Conservation (phyloP, 92 coral and sea anemone species). For the Porites evermanni region DNA sequence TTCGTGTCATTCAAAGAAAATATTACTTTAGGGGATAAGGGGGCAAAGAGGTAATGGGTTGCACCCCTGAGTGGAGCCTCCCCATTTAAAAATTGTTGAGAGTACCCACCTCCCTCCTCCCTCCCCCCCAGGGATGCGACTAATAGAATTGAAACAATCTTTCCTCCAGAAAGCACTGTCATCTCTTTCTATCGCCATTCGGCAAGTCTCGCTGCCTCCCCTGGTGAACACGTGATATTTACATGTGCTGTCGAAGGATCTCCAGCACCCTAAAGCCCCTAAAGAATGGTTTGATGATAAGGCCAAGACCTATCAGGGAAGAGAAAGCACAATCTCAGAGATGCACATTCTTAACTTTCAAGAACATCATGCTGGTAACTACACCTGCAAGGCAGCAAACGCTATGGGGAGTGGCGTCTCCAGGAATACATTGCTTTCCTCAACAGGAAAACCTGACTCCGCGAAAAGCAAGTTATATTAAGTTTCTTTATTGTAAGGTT, state of each 20-base stretch:
- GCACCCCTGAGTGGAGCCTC: too few species aligned
- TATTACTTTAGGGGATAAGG: conserved; percentile 15
- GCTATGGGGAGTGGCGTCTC: conserved; percentile 5
- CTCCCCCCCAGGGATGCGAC: too few species aligned
- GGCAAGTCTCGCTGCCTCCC: background rate
- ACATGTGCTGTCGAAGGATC: conserved; percentile 42
- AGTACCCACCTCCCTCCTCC: too few species aligned
- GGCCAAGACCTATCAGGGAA: background rate
- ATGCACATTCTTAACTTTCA: conserved; percentile 4
- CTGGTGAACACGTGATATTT: conserved; percentile 35
- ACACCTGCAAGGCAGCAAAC: conserved; percentile 23
- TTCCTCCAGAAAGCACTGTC: background rate
- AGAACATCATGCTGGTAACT: conserved; percentile 20
- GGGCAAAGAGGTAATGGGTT: background rate
- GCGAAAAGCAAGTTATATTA: too few species aligned
- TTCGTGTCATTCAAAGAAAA: background rate
- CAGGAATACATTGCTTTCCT: background rate
- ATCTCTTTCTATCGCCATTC: conserved; percentile 15
- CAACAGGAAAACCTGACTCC: conserved; percentile 3
- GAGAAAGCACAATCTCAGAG: conserved; percentile 5
- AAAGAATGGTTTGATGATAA: too few species aligned
- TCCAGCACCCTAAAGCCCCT: too few species aligned
- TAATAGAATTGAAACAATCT: too few species aligned
- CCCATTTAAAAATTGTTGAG: too few species aligned
- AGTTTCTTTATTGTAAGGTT: too few species aligned